Percentiles rank a stretch among this genome's conserved stretches.
Evolutionary conservation across 2,888 invertebrate genomes (phyloP).

Genomic region (Cenopis cana): DNA sequence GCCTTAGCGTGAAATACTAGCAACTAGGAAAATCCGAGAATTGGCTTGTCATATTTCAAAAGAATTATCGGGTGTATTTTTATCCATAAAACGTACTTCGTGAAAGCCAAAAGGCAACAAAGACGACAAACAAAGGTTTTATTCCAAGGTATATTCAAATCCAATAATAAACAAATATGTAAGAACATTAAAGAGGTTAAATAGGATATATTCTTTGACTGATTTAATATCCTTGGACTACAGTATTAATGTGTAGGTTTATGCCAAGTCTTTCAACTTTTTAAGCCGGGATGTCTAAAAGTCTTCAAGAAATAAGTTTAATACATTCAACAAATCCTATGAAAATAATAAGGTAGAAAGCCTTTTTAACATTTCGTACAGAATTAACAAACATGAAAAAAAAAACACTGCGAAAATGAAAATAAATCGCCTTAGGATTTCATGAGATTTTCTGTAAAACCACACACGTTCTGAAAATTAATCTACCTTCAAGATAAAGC

Average conservation of each 20-base stretch:
- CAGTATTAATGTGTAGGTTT: no score
- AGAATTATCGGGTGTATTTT: slow-evolving; percentile 15
- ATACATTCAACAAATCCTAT: background rate
- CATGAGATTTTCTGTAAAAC: background rate
- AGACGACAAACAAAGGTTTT: background rate
- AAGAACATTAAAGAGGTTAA: no score
- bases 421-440: background rate
- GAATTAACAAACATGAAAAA: background rate
- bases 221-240: background rate
- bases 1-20: slow-evolving; percentile 17
- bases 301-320: background rate
- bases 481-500: background rate
- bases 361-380: background rate
- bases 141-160: background rate
- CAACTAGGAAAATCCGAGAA: slow-evolving; percentile 18
- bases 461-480: background rate
- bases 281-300: background rate
- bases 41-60: slow-evolving; percentile 28
- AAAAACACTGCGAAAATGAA: background rate
- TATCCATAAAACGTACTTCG: background rate
- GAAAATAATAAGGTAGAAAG: background rate
- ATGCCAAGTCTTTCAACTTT: background rate
- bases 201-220: background rate
- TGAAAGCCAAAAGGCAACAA: background rate
- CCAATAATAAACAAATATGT: no score